Base-by-base conservation (phyloP, 2,113 vertebrate species). In the Pipra filicauda region DNA sequence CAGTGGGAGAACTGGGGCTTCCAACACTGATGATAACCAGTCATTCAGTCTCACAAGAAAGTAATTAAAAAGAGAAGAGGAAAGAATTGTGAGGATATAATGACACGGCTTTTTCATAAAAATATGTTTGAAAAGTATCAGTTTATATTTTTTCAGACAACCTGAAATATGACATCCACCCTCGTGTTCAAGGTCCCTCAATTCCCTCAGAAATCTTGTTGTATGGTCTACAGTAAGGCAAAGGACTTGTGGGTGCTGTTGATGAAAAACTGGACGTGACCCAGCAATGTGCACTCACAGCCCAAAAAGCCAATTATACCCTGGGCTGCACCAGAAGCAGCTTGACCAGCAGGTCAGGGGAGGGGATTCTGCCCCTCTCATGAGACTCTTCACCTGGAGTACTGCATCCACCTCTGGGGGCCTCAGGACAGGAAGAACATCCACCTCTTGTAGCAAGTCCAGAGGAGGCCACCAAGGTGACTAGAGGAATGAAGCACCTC, bases 201-300 rank as follows among this genome's bases (percentile, higher is more conserved):
- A 2, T 48, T 83, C 8, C 21, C 13, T 51, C 72, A 80, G 62
- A 93, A 91, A 83, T 49, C 6, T 41, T 76, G 8, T 6, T 33
- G 1, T 19, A 9, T 30, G 6, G 59, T 85, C 22, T 54, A 74
- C 6, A 43, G 8, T 12, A 71, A 52, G 7, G 6, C 5, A 55
- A 74, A 74, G 23, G 19, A 52, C 10, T 26, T n/a, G 1, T 6
- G 8, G 12, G 6, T 65, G 9, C 4, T 80, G 17, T 16, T 19
- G 7, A 0, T 52, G 2, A 44, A n/a, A 74, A 24, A 24, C 5
- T 52, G 23, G 10, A 59, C 15, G 13, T 37, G 35, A 0, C 1
- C 19, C 37, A 28, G 19, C 22, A 52, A 28, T 28, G 44, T 3
- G 11, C 12, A 44, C 22, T 74, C 5, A 0, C 37, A 59, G 33